Evolutionary conservation across 1,140 invertebrate genomes (phyloP), one percentile per base, ranked within the genome.

Genomic region (Onthophagus taurus): DNA sequence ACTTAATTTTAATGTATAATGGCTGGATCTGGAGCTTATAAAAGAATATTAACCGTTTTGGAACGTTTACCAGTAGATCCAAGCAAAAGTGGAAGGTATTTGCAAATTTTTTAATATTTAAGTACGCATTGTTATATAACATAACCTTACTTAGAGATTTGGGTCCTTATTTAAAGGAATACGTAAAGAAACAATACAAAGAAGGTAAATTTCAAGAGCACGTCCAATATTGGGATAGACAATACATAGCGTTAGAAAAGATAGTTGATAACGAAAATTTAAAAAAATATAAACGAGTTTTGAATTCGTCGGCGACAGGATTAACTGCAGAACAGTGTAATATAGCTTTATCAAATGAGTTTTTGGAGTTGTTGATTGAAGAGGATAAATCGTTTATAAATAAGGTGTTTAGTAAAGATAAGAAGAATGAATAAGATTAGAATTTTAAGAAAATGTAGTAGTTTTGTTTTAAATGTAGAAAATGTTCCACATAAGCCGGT

Each of bases 41-140:
- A 78, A 59, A 76, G 78, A 61, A 85, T 83, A 63, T 61, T 83
- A 14, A 76, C 73, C 66, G 65, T 89, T 45, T 71, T 89, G 48
- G 76, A 86, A 62, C 78, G 78, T 60, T 90, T 85, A 85, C 84
- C 85, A 20, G 49, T 85, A 19, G 85, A 89, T 63, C 65, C 68
- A 51, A 68, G 69, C 9, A 89, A 88, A 72, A 61, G 65, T 17
- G 78, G 78, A 59, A 80, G 81, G 84, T 86, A 69, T 67, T 60
- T 55, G 47, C n/a, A n/a, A n/a, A 39, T 37, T 24, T 16, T 12
- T 11, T 11, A 8, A 23, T 18, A 21, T 23, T 36, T 43, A 30
- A 44, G 2, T 35, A 33, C 35, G 31, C 14, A 24, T 17, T 16
- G 18, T 9, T 20, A 30, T 9, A 37, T 20, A 42, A 36, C 52